Percentiles rank a stretch among this genome's conserved stretches.
Evolutionary conservation across 2,888 invertebrate species (phyloP).

Genomic region (Drosophila mayaguana): DNA sequence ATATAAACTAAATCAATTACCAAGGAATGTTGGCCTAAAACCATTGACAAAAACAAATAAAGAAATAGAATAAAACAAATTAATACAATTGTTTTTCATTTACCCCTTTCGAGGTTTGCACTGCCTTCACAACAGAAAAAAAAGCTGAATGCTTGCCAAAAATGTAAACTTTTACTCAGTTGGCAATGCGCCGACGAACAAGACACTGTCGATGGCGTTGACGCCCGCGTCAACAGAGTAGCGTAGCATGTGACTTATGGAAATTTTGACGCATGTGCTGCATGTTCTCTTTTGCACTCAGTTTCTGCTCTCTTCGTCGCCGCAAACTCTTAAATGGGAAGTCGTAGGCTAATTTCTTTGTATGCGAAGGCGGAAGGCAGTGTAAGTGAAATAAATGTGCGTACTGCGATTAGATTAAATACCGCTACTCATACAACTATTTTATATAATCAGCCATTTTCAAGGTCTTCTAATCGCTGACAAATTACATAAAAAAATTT

Average conservation of each 20-base stretch:
- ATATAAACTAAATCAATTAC: constrained; percentile 13
- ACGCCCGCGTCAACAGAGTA: constrained; percentile 56
- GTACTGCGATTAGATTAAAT: constrained; percentile 73
- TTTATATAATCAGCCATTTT: constrained; percentile 65
- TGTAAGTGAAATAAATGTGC: constrained; percentile 52
- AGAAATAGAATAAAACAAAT: constrained; percentile 7
- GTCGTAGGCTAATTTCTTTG: constrained; percentile 18
- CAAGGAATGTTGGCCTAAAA: constrained; percentile 37
- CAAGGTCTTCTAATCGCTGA: constrained; percentile 67
- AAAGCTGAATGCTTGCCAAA: constrained; percentile 54
- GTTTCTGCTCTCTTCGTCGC: constrained; percentile 3
- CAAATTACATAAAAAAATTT: constrained; percentile 66
- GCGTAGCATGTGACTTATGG: constrained; percentile 70
- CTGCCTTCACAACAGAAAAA: constrained; percentile 21
- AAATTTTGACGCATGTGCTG: constrained; percentile 59
- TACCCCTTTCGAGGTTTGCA: constrained; percentile 76
- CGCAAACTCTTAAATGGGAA: constrained; percentile 15
- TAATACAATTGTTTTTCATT: constrained; percentile 74
- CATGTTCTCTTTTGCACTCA: constrained; percentile 6
- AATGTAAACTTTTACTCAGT: constrained; percentile 52
- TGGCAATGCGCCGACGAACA: constrained; percentile 59
- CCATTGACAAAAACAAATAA: background rate
- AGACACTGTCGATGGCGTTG: constrained; percentile 19
- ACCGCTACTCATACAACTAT: constrained; percentile 40
- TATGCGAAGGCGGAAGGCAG: constrained; percentile 32